phyloP scores from a whole-genome alignment of 2,113 vertebrate species.

The Semnopithecus entellus region DNA sequence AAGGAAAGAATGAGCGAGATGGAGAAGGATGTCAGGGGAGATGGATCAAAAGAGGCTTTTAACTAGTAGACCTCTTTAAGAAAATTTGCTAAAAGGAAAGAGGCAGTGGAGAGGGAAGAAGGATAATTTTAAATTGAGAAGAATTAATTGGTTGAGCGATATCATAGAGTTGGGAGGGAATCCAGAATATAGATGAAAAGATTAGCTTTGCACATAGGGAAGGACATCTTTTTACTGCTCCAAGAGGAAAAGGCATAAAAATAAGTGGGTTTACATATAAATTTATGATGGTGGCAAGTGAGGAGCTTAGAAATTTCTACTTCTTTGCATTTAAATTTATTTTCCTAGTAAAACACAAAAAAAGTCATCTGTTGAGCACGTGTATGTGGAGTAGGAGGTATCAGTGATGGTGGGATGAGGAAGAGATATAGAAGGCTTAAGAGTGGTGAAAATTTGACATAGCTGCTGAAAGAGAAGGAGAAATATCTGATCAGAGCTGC shows the following conservation, averaged over 20 bases:
- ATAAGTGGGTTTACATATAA: neutral
- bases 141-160: neutral
- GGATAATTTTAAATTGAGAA: neutral
- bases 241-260: neutral
- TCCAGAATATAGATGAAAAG: neutral
- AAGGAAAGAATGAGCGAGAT: neutral
- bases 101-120: neutral
- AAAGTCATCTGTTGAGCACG: slow-evolving; percentile 13
- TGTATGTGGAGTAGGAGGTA: neutral
- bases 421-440: neutral
- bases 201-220: neutral
- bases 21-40: neutral
- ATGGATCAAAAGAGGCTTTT: neutral
- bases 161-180: neutral
- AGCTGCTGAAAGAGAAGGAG: neutral
- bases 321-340: slow-evolving; percentile 15
- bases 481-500: neutral
- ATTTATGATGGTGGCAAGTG: neutral
- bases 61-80: neutral
- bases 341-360: neutral
- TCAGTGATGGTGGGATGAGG: neutral
- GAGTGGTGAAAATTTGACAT: neutral
- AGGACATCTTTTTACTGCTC: neutral
- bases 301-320: neutral
- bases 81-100: neutral